Conservation (phyloP, 2,888 invertebrate species). For the Chamaedrilus cognettii region DNA sequence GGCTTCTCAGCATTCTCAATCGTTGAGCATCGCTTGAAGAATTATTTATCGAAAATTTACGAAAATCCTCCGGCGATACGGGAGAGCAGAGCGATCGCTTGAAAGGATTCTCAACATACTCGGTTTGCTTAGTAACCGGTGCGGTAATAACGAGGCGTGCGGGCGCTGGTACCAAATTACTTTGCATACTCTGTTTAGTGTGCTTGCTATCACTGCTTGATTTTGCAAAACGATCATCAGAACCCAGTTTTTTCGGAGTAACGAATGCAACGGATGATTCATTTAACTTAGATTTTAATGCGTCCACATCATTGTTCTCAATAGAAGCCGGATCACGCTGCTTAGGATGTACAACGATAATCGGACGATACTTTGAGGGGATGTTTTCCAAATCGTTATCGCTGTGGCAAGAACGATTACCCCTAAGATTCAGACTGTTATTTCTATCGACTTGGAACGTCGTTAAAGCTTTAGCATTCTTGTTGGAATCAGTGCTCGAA, state of each 20-base stretch:
- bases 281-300: no score
- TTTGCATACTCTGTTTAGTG: neutral
- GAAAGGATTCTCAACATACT: slow-evolving; percentile 34
- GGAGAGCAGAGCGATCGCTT: slow-evolving; percentile 35
- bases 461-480: neutral
- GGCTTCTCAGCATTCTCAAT: no score
- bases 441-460: no score
- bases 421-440: neutral
- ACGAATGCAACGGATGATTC: no score
- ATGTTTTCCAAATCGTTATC: neutral
- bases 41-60: slow-evolving; percentile 18
- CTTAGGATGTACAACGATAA: neutral
- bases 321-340: neutral
- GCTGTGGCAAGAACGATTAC: neutral
- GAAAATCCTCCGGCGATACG: slow-evolving; percentile 28
- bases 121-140: slow-evolving; percentile 28
- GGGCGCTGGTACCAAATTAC: slow-evolving; percentile 20
- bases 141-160: slow-evolving; percentile 37
- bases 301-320: neutral
- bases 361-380: neutral
- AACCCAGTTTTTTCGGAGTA: neutral
- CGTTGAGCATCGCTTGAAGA: neutral
- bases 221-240: neutral
- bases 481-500: neutral
- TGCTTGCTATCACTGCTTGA: neutral